These are phyloP conservation scores for Megalonaias nervosa DNA, from an alignment of 1,140 invertebrate species.

Conservation along the genomic window DNA sequence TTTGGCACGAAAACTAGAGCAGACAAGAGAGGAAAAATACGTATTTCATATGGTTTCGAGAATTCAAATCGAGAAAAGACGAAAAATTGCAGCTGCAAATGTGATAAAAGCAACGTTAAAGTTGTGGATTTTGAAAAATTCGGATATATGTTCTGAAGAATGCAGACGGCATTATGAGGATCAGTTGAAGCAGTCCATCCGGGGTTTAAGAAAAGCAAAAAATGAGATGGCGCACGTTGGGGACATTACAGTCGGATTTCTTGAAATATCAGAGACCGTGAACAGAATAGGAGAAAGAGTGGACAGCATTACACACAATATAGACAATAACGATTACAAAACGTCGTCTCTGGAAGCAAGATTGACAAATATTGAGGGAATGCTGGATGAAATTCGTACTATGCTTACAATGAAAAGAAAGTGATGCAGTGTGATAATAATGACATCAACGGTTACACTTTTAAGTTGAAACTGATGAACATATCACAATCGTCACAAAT, in stretches of 20 bases:
- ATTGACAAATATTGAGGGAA: constrained; percentile 27
- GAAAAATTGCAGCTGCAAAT: constrained; percentile 53
- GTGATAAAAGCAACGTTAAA: constrained; percentile 51
- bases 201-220: constrained; percentile 36
- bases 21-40: constrained; percentile 53
- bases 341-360: constrained; percentile 18
- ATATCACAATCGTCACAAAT: too few relatives aligned
- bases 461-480: too few relatives aligned
- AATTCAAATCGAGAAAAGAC: constrained; percentile 49
- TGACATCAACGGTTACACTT: too few relatives aligned
- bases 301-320: constrained; percentile 10
- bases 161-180: constrained; percentile 41
- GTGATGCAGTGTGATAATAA: too few relatives aligned
- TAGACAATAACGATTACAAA: not conserved
- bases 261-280: constrained; percentile 40
- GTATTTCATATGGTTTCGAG: constrained; percentile 56
- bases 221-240: constrained; percentile 43
- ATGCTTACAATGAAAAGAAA: constrained; percentile 1
- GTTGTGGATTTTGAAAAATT: constrained; percentile 43
- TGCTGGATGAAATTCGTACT: constrained; percentile 30
- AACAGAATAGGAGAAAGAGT: constrained; percentile 30
- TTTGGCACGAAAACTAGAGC: constrained; percentile 53
- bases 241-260: constrained; percentile 43
- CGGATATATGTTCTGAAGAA: constrained; percentile 29
- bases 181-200: constrained; percentile 35